These are phyloP conservation scores for Toxotes jaculatrix DNA, from an alignment of 2,113 vertebrate species.

Conservation along the genomic window DNA sequence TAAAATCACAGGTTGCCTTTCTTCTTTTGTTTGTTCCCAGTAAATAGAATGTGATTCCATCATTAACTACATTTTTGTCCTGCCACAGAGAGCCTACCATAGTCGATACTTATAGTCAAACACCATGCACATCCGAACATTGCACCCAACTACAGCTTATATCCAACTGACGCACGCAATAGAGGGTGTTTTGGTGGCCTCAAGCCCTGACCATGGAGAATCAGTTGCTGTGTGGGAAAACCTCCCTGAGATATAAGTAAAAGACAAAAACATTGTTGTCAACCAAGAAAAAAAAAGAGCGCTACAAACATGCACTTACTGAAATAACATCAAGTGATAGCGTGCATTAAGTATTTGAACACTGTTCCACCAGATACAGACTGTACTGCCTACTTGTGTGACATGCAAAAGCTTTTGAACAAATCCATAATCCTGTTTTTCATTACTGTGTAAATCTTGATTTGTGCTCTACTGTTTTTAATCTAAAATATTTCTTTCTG, in stretches of 20 bases:
- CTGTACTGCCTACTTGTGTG: constrained; percentile 43
- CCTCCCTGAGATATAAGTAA: constrained; percentile 3
- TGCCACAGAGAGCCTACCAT: neutral
- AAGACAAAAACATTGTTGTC: neutral
- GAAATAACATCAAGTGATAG: constrained; percentile 30
- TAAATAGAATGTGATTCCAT: neutral
- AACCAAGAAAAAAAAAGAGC: neutral
- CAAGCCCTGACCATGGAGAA: too few relatives aligned
- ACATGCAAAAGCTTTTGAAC: constrained; percentile 47
- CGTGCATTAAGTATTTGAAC: constrained; percentile 23
- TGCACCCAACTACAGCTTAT: too few relatives aligned
- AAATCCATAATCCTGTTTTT: constrained; percentile 78
- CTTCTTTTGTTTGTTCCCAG: neutral
- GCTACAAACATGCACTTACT: constrained; percentile 3
- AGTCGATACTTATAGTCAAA: too few relatives aligned
- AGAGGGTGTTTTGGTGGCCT: too few relatives aligned
- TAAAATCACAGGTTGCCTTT: neutral
- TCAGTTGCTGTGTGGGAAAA: constrained; percentile 21
- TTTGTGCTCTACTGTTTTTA: constrained; percentile 69
- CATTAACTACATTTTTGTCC: neutral
- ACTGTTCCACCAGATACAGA: constrained; percentile 41
- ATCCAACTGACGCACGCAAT: too few relatives aligned
- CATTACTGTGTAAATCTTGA: constrained; percentile 74
- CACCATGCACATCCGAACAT: too few relatives aligned
- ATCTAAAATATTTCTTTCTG: constrained; percentile 58